Evolutionary conservation across 2,113 vertebrate genomes (phyloP).

Genomic region (Pygoscelis antarcticus): DNA sequence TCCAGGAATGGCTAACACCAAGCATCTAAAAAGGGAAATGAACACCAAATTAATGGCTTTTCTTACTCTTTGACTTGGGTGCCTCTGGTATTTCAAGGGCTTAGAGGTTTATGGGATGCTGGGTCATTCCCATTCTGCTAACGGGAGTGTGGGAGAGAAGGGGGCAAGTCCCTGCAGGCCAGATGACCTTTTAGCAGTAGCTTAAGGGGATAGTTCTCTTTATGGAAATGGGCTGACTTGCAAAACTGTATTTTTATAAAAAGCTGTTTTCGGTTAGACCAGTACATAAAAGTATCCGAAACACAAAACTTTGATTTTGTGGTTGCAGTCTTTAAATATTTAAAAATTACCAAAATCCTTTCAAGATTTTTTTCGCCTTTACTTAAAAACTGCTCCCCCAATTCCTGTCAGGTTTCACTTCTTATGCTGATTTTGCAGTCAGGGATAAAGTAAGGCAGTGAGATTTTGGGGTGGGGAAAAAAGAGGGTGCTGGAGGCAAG

Average conservation of each 20-base stretch:
- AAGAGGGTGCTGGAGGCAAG: not conserved
- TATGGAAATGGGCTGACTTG: constrained; percentile 50
- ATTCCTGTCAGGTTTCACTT: not conserved
- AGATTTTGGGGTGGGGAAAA: not conserved
- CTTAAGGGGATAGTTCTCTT: constrained; percentile 62
- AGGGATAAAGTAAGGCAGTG: not conserved
- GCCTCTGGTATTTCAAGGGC: constrained; percentile 10
- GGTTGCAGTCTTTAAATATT: constrained; percentile 57
- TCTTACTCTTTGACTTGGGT: not conserved
- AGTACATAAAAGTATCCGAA: constrained; percentile 63
- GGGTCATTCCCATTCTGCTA: constrained; percentile 21
- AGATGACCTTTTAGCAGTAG: constrained; percentile 14
- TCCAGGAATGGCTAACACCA: not conserved
- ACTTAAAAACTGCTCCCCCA: not conserved
- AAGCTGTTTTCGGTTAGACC: constrained; percentile 69
- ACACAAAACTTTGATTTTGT: constrained; percentile 70
- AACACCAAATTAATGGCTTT: not conserved
- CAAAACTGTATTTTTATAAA: constrained; percentile 68
- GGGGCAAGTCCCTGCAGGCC: constrained; percentile 40
- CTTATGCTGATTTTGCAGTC: not conserved
- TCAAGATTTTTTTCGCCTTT: not conserved
- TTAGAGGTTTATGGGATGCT: constrained; percentile 21
- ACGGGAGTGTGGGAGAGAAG: not conserved
- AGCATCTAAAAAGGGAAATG: not conserved
- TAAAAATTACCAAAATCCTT: constrained; percentile 40